A percentile compares a stretch with the other conserved stretches of the same genome.
Conservation (phyloP, 2,797 vertebrate genomes). For the Coranthus polyacanthus region DNA sequence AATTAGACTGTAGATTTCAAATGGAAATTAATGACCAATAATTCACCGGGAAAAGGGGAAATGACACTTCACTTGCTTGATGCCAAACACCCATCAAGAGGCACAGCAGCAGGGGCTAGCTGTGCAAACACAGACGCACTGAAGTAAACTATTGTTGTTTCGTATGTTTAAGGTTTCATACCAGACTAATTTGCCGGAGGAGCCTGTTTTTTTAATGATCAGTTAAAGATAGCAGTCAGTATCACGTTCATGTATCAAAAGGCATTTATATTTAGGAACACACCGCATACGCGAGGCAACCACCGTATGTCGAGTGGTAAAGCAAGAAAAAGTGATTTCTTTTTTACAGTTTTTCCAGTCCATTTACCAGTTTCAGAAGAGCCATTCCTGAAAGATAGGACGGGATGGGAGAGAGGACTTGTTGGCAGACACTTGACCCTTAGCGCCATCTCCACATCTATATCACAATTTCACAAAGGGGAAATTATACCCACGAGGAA, state of each 20-base stretch:
- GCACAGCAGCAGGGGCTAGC: slow-evolving; percentile 7
- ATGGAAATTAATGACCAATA: slow-evolving; percentile 69
- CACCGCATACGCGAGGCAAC: not conserved
- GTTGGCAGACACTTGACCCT: slow-evolving; percentile 52
- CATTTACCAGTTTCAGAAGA: slow-evolving; percentile 25
- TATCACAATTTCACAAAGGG: slow-evolving; percentile 50
- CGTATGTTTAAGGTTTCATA: slow-evolving; percentile 16
- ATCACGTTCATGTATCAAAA: slow-evolving; percentile 6
- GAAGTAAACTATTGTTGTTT: slow-evolving; percentile 11
- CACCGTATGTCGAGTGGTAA: not conserved
- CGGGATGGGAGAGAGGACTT: slow-evolving; percentile 12
- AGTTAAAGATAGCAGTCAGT: slow-evolving; percentile 12
- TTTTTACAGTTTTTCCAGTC: slow-evolving; percentile 3
- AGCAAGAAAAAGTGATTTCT: slow-evolving; percentile 12
- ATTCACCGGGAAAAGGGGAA: slow-evolving; percentile 61
- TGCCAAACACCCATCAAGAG: slow-evolving; percentile 17
- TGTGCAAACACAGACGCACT: slow-evolving; percentile 13
- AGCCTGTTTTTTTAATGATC: slow-evolving; percentile 38
- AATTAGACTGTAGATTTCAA: slow-evolving; percentile 76
- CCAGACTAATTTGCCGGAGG: slow-evolving; percentile 13
- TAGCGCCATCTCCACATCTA: slow-evolving; percentile 39
- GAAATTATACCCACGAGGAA: slow-evolving; percentile 55
- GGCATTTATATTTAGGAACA: not conserved
- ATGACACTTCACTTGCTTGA: slow-evolving; percentile 49
- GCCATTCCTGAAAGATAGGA: slow-evolving; percentile 1